phyloP scores from a whole-genome alignment of 2,888 invertebrate genomes.

The Epistrophe eligans region DNA sequence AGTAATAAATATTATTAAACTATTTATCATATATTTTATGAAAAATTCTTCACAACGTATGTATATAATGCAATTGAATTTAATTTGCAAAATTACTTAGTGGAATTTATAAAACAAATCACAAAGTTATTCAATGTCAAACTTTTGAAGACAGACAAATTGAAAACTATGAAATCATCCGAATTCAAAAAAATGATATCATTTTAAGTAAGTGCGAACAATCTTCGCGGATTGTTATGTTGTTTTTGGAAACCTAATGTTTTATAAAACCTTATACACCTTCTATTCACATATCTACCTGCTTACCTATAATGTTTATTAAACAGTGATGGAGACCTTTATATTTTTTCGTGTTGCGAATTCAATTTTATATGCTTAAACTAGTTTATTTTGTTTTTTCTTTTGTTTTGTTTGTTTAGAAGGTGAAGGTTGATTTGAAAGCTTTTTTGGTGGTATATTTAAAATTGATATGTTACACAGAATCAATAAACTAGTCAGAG shows the following conservation, averaged over 20 bases:
- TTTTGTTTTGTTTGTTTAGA: not conserved
- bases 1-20: not conserved
- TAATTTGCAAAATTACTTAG: not conserved
- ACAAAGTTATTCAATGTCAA: conserved; percentile 16
- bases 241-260: not conserved
- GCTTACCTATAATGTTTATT: not conserved
- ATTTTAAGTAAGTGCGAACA: not conserved
- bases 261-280: not conserved
- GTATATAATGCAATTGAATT: not conserved
- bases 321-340: not conserved
- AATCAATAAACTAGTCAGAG: conserved; percentile 13
- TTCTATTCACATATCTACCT: not conserved
- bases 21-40: not conserved
- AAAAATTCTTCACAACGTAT: not conserved
- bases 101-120: conserved; percentile 6
- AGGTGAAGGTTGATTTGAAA: conserved; percentile 8
- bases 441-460: not conserved
- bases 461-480: not conserved
- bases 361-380: conserved; percentile 11
- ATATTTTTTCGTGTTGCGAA: not conserved
- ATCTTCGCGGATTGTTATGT: not conserved
- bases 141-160: not conserved
- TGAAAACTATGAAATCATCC: conserved; percentile 18
- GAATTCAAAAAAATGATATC: conserved; percentile 9
- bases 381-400: not conserved